Evolutionary conservation across 2,797 vertebrate genomes (phyloP).

Genomic region (Thripadectes ignobilis): DNA sequence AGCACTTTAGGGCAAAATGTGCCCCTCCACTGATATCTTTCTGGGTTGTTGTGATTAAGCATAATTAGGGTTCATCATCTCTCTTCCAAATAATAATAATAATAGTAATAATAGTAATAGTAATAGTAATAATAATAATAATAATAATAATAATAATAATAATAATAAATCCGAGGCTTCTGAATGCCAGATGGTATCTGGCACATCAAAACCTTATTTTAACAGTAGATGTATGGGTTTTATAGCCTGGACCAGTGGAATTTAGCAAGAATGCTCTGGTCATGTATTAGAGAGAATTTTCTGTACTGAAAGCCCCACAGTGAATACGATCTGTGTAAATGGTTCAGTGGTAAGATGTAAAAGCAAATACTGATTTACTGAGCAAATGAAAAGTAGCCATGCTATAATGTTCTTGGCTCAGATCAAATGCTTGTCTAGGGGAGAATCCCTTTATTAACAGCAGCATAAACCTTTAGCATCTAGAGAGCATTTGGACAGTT

Average conservation of each 20-base stretch:
- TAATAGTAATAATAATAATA: background rate
- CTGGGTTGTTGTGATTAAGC: background rate
- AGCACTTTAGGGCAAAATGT: background rate
- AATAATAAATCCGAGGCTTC: background rate
- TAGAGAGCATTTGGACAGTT: background rate
- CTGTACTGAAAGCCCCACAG: background rate
- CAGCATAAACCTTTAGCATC: background rate
- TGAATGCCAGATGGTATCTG: background rate
- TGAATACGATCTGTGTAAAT: background rate
- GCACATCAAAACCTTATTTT: background rate
- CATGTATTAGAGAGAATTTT: background rate
- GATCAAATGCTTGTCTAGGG: background rate
- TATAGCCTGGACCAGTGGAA: background rate
- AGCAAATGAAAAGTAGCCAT: slow-evolving; percentile 17
- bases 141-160: background rate
- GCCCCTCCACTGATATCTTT: background rate
- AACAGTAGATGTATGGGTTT: background rate
- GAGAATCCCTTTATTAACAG: slow-evolving; percentile 23
- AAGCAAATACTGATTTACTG: slow-evolving; percentile 47
- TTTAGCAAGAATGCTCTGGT: background rate
- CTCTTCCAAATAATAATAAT: background rate
- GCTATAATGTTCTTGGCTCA: background rate
- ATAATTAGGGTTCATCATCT: background rate
- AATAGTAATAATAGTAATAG: background rate
- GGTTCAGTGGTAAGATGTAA: background rate